Base-by-base conservation (phyloP, 2,797 vertebrate genomes). In the Muscicapa striata region DNA sequence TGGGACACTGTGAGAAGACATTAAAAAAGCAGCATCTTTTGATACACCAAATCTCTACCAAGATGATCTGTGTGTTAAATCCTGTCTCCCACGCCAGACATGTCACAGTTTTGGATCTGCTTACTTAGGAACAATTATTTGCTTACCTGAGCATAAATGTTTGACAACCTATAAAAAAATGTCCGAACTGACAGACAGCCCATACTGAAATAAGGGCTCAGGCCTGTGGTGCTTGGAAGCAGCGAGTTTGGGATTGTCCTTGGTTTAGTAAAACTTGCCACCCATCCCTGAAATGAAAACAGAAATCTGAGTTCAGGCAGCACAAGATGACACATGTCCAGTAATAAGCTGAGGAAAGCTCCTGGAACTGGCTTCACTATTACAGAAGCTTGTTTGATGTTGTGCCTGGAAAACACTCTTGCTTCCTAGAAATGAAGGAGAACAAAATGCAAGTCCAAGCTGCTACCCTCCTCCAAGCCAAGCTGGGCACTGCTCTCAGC, bases 151-250 rank as follows among this genome's bases (percentile, higher is more conserved):
- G 73, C 98, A 94, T 99, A 99, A 74, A 99, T 98, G 94, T 99
- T 99, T 30, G 98, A 99, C 51, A 99, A 96, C 95, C 98, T 99
- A 92, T 98, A 98, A 96, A 99, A 99, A 97, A 99, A 99, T 3
- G 99, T 98, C 29, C 99, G 98, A 92, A 98, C 99, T 6, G 99
- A 99, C 61, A 99, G 98, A 92, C 99, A 99, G 68, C 99, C 99
- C 90, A 99, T 98, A 54, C 98, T 98, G 69, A 99, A 98, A 92
- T 99, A 99, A 2, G 99, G 98, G 93, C 99, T 99, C 94, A 99
- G 98, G 75, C 99, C 99, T 2, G 99, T 99, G 43, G 99, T 98
- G 93, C 98, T 99, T 59, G 99, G 99, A 68, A 99, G 98, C 78
- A 99, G 97, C 2, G 99, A 99, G 96, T 99, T 99, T 5, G 98